Conservation (phyloP, 1,140 invertebrate genomes). For the Eufriesea mexicana region DNA sequence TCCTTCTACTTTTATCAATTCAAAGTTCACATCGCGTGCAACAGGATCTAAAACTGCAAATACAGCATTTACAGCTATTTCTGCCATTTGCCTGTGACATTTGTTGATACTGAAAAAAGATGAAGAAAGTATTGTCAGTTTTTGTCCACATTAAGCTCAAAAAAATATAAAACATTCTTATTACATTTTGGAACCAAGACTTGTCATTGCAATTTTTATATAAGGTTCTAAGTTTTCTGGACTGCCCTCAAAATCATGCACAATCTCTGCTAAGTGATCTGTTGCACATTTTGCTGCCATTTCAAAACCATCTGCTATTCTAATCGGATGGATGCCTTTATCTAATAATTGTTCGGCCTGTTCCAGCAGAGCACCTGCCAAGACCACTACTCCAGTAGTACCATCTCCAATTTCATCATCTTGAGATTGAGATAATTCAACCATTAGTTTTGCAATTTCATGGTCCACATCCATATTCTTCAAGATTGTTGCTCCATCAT, state of each 20-base stretch:
- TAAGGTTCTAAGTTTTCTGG: slow-evolving; percentile 93
- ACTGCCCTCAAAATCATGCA: slow-evolving; percentile 94
- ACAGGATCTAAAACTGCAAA: slow-evolving; percentile 96
- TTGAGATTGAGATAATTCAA: slow-evolving; percentile 98
- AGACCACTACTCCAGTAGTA: slow-evolving; percentile 98
- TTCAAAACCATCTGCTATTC: slow-evolving; percentile 99
- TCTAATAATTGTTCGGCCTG: slow-evolving; percentile 97
- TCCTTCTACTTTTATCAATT: slow-evolving; percentile 99
- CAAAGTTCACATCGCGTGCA: slow-evolving; percentile 98
- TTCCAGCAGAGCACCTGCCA: slow-evolving; percentile 96
- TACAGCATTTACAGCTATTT: slow-evolving; percentile 99
- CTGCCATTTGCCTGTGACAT: slow-evolving; percentile 97
- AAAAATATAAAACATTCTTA: slow-evolving; percentile 23
- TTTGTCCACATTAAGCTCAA: not conserved
- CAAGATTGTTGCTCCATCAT: slow-evolving; percentile 99
- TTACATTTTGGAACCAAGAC: slow-evolving; percentile 98
- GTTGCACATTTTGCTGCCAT: slow-evolving; percentile 96
- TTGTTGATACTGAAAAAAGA: slow-evolving; percentile 87
- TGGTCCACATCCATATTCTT: slow-evolving; percentile 99
- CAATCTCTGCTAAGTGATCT: slow-evolving; percentile 93
- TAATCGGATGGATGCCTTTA: slow-evolving; percentile 98
- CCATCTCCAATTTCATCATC: slow-evolving; percentile 99
- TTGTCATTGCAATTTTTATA: slow-evolving; percentile 98
- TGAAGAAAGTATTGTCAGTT: slow-evolving; percentile 14
- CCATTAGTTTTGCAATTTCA: slow-evolving; percentile 98